A percentile compares a stretch with the other conserved stretches of the same genome.
Conservation (phyloP, 2,113 vertebrate species). For the Eulemur macaco region DNA sequence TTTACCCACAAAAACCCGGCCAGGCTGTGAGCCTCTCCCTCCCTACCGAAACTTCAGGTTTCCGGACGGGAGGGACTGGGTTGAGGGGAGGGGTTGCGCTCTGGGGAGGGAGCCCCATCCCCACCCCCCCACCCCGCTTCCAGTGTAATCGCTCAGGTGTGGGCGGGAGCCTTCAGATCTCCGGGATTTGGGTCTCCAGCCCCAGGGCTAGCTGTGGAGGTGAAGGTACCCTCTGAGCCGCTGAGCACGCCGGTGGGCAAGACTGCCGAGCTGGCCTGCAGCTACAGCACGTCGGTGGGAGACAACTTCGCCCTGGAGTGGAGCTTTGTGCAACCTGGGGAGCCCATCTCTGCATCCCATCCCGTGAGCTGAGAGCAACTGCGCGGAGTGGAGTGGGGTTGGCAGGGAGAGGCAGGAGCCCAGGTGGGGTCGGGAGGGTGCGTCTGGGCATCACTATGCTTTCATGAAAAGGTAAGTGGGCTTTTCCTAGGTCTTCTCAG, state of each 20-base stretch:
- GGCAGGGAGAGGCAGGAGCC: neutral
- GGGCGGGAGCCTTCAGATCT: neutral
- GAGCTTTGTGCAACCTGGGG: conserved; percentile 80
- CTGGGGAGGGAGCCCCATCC: neutral
- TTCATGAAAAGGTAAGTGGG: neutral
- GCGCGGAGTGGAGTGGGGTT: neutral
- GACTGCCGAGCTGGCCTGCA: conserved; percentile 78
- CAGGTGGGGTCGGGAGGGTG: neutral
- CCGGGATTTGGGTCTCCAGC: neutral
- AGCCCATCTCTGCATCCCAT: conserved; percentile 28
- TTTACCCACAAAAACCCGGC: conserved; percentile 52
- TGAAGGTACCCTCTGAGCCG: conserved; percentile 72
- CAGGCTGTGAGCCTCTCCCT: neutral
- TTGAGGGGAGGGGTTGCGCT: neutral
- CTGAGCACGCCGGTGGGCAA: conserved; percentile 73
- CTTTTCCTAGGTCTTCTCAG: neutral
- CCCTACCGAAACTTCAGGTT: conserved; percentile 12
- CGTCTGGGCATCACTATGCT: neutral
- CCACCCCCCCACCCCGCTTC: neutral
- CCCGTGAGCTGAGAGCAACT: conserved; percentile 37
- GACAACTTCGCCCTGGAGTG: conserved; percentile 84
- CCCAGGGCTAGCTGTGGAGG: conserved; percentile 56
- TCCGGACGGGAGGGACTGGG: neutral
- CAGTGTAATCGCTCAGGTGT: fast-evolving
- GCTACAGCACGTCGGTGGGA: conserved; percentile 76